Evolutionary conservation across 2,888 invertebrate genomes (phyloP), one percentile per base, ranked within the genome.

Genomic region (Caenorhabditis sp.): DNA sequence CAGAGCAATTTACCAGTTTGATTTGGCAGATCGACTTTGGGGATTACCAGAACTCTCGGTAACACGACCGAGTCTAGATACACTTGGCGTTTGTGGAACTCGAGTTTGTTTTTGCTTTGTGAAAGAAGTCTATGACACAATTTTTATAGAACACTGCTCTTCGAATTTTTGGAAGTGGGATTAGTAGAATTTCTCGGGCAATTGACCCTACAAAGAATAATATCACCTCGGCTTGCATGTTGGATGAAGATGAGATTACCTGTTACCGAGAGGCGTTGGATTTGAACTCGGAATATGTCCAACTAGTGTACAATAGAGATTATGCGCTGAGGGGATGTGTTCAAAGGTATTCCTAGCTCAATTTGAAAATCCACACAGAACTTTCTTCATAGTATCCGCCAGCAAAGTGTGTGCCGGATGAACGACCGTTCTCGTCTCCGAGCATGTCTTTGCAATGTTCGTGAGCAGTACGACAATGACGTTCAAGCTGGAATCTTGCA

Each of bases 1-100:
- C 3, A 77, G 88, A 6, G 86, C 84, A 32, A 83, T 90, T 15
- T 89, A 85, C 62, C 82, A 87, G 15, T 86, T 83, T 20, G 88
- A 90, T 51, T 71, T 90, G n/a, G 86, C 88, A 8, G 90, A 90
- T 62, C 77, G 84, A 15, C 81, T 90, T 15, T 90, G 90, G 90
- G 88, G 86, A 11, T 65, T 90, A 20, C 80, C 85, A 22, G 89
- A 89, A 65, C 62, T 85, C 11, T 70, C 65, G 9, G 60, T 80
- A 18, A 71, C 83, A 77, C 82, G 85, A 40, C 83, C 86, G 9
- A 78, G 82, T 60, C 72, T 89, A 18, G 87, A 88, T 62, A 53
- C 87, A 2, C 62, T 84, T 28, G 87, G 77, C n/a, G 80, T 88
- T 47, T 89, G 89, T 69, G 64, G 86, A 72, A 53, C 69, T 9